Percentiles rank a stretch among this genome's conserved stretches.
Conservation (phyloP, 2,797 vertebrate species). For the Gymnoscopelus microlampas region DNA sequence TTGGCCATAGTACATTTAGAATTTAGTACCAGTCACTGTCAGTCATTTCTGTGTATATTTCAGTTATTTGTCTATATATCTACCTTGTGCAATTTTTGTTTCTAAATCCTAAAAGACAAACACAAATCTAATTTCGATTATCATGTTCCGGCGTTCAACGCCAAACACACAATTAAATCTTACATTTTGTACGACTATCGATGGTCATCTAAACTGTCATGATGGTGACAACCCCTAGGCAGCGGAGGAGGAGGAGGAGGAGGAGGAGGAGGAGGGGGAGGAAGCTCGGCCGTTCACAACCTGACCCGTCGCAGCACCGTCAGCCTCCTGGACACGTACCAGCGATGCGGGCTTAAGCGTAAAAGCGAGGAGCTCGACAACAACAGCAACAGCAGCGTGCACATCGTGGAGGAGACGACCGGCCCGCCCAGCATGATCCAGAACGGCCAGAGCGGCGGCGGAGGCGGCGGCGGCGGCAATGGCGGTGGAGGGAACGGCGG, state of each 20-base stretch:
- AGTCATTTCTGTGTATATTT: too few species aligned
- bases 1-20: too few species aligned
- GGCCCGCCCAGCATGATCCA: constrained; percentile 91
- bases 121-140: too few species aligned
- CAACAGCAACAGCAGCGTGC: constrained; percentile 95
- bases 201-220: constrained; percentile 52
- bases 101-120: too few species aligned
- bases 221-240: constrained; percentile 14
- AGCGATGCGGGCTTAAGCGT: constrained; percentile 99
- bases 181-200: too few species aligned
- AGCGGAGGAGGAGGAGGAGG: constrained; percentile 78
- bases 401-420: constrained; percentile 90
- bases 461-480: constrained; percentile 83
- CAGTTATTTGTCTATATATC: too few species aligned
- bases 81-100: too few species aligned
- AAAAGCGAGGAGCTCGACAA: constrained; percentile 98
- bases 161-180: too few species aligned
- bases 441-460: constrained; percentile 80
- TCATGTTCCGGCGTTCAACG: too few species aligned
- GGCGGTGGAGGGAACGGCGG: constrained; percentile 56
- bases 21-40: too few species aligned
- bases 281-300: constrained; percentile 88
- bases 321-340: constrained; percentile 98
- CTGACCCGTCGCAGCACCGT: constrained; percentile 98
- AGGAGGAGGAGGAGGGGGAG: constrained; percentile 81